Base-by-base conservation (phyloP, 2,113 vertebrate species). In the Synodontis membranacea region DNA sequence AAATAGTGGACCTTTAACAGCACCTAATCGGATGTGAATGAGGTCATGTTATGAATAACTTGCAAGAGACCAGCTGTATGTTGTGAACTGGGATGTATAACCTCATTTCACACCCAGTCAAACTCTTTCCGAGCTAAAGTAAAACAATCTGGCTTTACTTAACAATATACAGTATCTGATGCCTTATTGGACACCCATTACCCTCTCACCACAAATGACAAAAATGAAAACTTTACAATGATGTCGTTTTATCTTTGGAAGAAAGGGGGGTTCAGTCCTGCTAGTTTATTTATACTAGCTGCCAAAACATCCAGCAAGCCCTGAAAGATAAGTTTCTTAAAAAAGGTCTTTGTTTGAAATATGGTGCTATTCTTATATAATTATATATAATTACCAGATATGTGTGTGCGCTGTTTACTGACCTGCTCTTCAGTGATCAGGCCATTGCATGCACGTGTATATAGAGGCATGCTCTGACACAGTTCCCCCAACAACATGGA, bases 361-460 rank as follows among this genome's bases (percentile, higher is more conserved):
- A 52, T 31, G 3, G 15, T 37, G 31, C 17, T 23, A n/a, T 46
- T 80, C 46, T n/a, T 17, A 48, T 60, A 54, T 34, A 82, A 72
- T 48, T 34, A 44, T 3, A 60, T 50, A 74, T 28, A 54, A 72
- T 54, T 64, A 46, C 31, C 0, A 80, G 72, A 46, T 74, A 39
- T 74, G 23, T 44, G 21, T 10, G 19, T 52, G 44, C 62, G n/a
- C 1, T 31, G 50, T 25, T 64, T 64, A 50, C 90, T 93, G 94
- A 98, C 98, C 97, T 98, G 98, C 7, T 96, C 93, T 92, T 96
- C 94, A 3, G 95, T 96, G 91, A 99, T 92, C 39, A 98, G 90
- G 2, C 91, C 95, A 46, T 89, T 83, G 48, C 88, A 86, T 62
- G 50, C 90, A 82, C 64, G 90, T 89, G 88, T 90, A 82, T 37